These are phyloP conservation scores for Andrena haemorrhoa DNA, from an alignment of 2,888 invertebrate species.

Conservation along the genomic window DNA sequence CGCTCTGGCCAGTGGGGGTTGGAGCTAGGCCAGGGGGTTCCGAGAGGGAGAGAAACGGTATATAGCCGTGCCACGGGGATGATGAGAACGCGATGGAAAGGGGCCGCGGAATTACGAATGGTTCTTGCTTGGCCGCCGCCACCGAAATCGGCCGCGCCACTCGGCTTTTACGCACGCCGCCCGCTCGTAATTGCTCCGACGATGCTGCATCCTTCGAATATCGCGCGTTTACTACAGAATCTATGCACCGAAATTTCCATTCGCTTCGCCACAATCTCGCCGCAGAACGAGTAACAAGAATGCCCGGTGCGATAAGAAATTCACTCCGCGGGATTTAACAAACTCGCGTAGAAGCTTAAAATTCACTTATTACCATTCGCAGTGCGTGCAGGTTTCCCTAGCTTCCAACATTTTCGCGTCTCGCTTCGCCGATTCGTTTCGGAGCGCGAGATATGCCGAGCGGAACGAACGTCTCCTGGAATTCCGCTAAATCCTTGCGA, in stretches of 20 bases:
- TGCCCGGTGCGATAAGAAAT: no score
- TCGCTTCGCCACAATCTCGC: not conserved
- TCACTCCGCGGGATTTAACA: not conserved
- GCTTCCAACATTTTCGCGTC: not conserved
- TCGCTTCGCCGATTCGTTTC: not conserved
- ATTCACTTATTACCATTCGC: no score
- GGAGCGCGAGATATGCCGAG: not conserved
- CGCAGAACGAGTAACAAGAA: not conserved
- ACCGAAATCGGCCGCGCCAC: constrained; percentile 46
- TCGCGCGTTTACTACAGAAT: not conserved
- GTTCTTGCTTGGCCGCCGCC: constrained; percentile 54
- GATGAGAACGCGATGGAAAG: constrained; percentile 70
- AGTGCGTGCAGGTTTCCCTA: not conserved
- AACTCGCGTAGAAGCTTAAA: no score
- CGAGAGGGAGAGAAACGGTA: constrained; percentile 52
- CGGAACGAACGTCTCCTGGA: not conserved
- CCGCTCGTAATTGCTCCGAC: not conserved
- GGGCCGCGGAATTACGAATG: constrained; percentile 68
- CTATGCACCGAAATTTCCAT: not conserved
- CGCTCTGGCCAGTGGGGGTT: constrained; percentile 75
- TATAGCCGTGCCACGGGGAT: constrained; percentile 42
- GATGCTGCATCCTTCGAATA: not conserved
- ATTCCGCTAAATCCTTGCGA: not conserved
- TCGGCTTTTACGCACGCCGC: constrained; percentile 27
- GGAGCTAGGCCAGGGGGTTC: constrained; percentile 75